Base-by-base conservation (phyloP, 2,113 vertebrate genomes). In the Phainopepla nitens region DNA sequence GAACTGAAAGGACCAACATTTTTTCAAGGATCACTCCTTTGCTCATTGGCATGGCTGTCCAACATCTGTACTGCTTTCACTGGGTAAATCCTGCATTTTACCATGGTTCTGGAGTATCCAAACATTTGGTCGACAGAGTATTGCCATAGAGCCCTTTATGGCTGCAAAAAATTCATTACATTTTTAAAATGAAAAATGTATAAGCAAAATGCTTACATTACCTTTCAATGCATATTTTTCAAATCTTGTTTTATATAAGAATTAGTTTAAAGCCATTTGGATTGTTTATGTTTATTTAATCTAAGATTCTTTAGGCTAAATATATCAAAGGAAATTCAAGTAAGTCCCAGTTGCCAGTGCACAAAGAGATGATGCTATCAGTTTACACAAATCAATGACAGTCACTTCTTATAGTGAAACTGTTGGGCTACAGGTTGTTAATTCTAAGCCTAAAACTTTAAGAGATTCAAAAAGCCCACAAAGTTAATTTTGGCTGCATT, bases 301-400 rank as follows among this genome's bases (percentile, higher is more conserved):
- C 53, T 76, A 79, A 62, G 81, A 82, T 51, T 84, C 49, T 94
- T 69, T 71, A 85, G 78, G 71, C 31, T 84, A 82, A 88, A 85
- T 80, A 78, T 82, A 80, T 82, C 78, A 90, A 93, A 88, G 66
- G 66, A 93, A 96, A 85, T 89, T 72, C 90, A 95, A 87, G 45
- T 36, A 53, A 88, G 42, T 87, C 66, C 84, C 78, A 41, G 42
- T 61, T 89, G 81, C 45, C 50, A 42, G 33, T 31, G 85, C 72
- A 81, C 36, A 53, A 51, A 88, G 56, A 85, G 66, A 91, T 3
- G 56, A 83, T 77, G 47, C 28, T 90, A 86, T 70, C 54, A 24
- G 53, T 62, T 11, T 1, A 1, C 45, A 45, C 20, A 82, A 73
- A 71, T 79, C 78, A 75, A 82, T 21, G 47, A 68, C 39, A 66